phyloP scores from a whole-genome alignment of 2,797 vertebrate genomes.

The Nyctibius grandis region DNA sequence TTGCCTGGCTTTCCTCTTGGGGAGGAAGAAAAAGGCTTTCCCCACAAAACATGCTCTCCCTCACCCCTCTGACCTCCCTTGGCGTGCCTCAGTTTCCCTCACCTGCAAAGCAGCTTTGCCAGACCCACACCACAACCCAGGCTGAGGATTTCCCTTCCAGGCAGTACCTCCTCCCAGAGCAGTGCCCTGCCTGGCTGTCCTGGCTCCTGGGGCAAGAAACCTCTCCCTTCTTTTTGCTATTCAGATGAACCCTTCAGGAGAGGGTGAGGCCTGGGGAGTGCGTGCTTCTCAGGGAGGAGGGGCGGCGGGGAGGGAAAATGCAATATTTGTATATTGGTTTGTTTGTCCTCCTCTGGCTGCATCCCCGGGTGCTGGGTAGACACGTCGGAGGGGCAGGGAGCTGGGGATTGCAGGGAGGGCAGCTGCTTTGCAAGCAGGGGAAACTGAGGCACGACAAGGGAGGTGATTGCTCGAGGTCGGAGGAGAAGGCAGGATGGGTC shows the following conservation, averaged over 20 bases:
- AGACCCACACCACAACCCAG: not conserved
- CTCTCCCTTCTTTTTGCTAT: constrained; percentile 51
- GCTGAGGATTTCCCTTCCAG: not conserved
- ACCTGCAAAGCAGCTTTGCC: not conserved
- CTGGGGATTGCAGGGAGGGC: fast-evolving
- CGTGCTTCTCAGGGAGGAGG: not conserved
- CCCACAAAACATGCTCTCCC: not conserved
- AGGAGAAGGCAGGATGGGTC: not conserved
- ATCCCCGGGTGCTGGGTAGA: not conserved
- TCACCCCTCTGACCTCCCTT: not conserved
- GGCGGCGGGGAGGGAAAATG: not conserved
- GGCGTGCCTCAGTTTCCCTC: not conserved
- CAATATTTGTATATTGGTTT: constrained; percentile 1
- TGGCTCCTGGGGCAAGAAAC: not conserved
- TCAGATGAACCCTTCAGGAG: constrained; percentile 41
- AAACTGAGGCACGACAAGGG: not conserved
- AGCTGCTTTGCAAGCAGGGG: not conserved
- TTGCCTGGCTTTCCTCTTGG: not conserved
- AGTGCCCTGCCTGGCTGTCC: not conserved
- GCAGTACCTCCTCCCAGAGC: not conserved
- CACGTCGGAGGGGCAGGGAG: not conserved
- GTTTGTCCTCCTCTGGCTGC: not conserved
- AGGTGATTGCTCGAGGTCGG: not conserved
- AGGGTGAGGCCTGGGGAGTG: constrained; percentile 13
- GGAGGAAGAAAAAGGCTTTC: not conserved